phyloP scores from a whole-genome alignment of 2,113 vertebrate genomes.

The Catagonus wagneri region DNA sequence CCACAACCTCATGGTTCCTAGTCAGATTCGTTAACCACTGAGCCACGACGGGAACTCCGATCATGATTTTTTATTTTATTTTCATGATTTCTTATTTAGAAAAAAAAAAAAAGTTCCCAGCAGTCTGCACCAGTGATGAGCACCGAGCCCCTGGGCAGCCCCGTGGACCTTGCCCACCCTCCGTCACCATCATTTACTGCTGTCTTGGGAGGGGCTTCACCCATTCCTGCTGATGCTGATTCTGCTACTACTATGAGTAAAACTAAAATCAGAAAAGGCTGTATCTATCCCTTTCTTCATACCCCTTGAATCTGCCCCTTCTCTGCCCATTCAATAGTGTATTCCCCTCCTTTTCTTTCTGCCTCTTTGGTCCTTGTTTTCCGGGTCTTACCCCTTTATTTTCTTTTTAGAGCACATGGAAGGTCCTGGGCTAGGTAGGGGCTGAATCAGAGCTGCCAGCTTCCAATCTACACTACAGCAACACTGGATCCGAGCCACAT shows the following conservation, averaged over 20 bases:
- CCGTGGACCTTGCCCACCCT: too few species aligned
- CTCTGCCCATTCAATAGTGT: background rate
- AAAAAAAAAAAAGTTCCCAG: background rate
- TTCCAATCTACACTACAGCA: too few species aligned
- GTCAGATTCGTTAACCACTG: too few species aligned
- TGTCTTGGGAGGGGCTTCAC: too few species aligned
- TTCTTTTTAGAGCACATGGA: too few species aligned
- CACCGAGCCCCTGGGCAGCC: fast-evolving
- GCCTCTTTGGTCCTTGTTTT: background rate
- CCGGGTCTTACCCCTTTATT: background rate
- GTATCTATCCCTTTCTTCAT: fast-evolving
- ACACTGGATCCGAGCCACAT: too few species aligned
- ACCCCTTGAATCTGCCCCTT: background rate
- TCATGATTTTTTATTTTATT: too few species aligned
- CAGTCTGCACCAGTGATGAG: background rate
- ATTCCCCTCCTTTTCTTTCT: background rate
- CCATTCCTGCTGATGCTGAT: fast-evolving
- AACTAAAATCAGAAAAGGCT: background rate
- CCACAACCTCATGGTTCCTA: too few species aligned
- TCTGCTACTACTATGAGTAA: background rate
- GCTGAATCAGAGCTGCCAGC: too few species aligned
- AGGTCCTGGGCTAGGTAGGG: too few species aligned
- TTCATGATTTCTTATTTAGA: background rate
- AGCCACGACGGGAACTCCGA: too few species aligned
- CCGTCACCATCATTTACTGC: background rate